Evolutionary conservation across 2,113 vertebrate species (phyloP).

Genomic region (Rhagologus leucostigma): DNA sequence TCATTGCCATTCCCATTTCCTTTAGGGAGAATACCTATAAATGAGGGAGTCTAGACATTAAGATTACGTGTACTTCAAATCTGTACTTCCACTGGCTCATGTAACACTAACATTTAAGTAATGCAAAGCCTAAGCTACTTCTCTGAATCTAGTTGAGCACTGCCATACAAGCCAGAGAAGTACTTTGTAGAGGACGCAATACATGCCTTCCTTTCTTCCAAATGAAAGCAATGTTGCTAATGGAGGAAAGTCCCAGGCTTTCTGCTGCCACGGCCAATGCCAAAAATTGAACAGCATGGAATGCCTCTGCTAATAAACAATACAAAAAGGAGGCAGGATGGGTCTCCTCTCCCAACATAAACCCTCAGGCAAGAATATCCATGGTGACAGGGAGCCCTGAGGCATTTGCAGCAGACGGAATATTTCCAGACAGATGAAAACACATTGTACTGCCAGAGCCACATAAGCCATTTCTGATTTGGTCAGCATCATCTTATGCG

Average conservation of each 20-base stretch:
- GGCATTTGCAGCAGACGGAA: constrained; percentile 2
- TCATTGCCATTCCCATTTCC: neutral
- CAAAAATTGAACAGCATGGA: neutral
- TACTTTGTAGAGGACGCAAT: neutral
- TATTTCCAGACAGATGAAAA: constrained; percentile 50
- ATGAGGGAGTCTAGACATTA: neutral
- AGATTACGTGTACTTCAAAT: neutral
- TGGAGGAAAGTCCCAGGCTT: neutral
- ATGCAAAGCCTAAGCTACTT: neutral
- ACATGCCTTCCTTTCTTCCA: neutral
- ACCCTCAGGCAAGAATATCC: neutral
- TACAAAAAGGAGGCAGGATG: neutral
- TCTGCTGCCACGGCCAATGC: neutral
- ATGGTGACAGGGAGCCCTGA: neutral
- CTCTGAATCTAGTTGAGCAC: neutral
- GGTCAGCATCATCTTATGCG: constrained; percentile 38
- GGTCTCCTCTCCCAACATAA: neutral
- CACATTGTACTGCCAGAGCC: constrained; percentile 31
- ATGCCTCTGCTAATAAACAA: neutral
- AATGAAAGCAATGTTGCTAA: neutral
- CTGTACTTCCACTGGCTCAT: neutral
- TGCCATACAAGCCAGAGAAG: neutral
- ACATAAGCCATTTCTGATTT: constrained; percentile 10
- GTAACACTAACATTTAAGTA: neutral
- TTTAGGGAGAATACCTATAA: neutral